These are phyloP conservation scores for Acrobasis consociella DNA, from an alignment of 2,888 invertebrate species.

Conservation along the genomic window DNA sequence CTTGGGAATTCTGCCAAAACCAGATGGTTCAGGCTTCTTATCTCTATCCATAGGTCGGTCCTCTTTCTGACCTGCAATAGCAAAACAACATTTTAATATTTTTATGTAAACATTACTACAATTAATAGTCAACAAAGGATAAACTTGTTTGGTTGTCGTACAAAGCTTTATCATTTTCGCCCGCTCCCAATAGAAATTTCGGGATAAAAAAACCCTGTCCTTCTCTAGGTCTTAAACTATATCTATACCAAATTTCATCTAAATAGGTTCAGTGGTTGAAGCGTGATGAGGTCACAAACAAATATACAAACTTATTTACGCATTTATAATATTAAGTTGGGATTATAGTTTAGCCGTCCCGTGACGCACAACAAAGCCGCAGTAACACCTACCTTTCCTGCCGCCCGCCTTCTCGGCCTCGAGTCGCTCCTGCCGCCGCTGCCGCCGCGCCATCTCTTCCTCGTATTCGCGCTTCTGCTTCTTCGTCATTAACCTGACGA, in stretches of 20 bases:
- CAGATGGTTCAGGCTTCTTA: conserved; percentile 51
- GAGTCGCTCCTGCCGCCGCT: conserved; percentile 65
- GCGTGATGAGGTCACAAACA: too few relatives aligned
- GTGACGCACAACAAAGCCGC: neutral
- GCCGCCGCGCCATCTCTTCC: conserved; percentile 86
- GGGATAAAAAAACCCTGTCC: too few relatives aligned
- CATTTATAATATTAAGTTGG: too few relatives aligned
- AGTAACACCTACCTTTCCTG: conserved; percentile 46
- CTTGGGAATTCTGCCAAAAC: conserved; percentile 80
- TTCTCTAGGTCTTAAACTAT: too few relatives aligned
- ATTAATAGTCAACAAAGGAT: too few relatives aligned
- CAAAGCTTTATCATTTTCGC: neutral
- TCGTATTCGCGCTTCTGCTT: conserved; percentile 90
- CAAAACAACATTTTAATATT: neutral
- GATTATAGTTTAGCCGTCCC: too few relatives aligned
- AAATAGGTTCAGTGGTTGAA: too few relatives aligned
- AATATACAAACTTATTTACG: too few relatives aligned
- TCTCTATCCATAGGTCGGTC: conserved; percentile 58
- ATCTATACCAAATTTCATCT: too few relatives aligned
- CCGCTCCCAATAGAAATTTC: too few relatives aligned
- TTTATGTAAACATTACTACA: neutral
- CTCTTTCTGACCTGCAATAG: conserved; percentile 56
- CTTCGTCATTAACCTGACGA: conserved; percentile 87
- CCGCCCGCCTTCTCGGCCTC: conserved; percentile 59
- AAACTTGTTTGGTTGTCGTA: too few relatives aligned